Evolutionary conservation across 37 sponge, comb jelly and placozoan species (phyloP).

Genomic region (Bolinopsis microptera): DNA sequence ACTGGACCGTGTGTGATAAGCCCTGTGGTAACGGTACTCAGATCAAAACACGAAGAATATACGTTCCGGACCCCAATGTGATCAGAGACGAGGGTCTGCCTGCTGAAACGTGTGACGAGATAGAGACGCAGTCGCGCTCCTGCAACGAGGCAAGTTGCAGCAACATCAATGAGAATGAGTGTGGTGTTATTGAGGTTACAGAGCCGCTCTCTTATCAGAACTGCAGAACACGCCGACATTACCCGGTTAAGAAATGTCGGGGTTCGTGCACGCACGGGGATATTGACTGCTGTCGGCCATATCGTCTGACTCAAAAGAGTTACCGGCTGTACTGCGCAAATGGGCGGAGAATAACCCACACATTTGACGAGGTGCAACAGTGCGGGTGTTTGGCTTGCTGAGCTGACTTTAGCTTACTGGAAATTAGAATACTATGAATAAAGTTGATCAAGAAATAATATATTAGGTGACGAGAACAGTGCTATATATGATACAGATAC

Average conservation of each 20-base stretch:
- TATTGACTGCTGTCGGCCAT: conserved; percentile 7
- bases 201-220: not conserved
- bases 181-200: not conserved
- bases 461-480: too few relatives aligned
- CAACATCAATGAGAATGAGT: not conserved
- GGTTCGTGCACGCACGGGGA: not conserved
- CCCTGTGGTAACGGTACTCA: conserved; percentile 41
- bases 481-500: too few relatives aligned
- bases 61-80: not conserved
- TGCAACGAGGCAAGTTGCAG: conserved; percentile 25
- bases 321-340: conserved; percentile 16
- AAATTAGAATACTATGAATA: too few relatives aligned
- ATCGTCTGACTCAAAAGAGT: not conserved
- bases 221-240: conserved; percentile 21
- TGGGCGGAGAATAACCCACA: not conserved
- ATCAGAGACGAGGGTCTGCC: conserved; percentile 16
- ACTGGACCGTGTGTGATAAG: conserved; percentile 27
- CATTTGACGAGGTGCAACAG: conserved; percentile 30
- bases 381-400: conserved; percentile 25
- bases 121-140: conserved; percentile 19
- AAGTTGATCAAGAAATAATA: too few relatives aligned
- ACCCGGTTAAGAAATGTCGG: conserved; percentile 4
- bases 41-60: not conserved
- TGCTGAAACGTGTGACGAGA: conserved; percentile 6
- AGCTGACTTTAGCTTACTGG: not conserved